Evolutionary conservation across 1,140 invertebrate species (phyloP).

Genomic region (Drosophila watanabei): DNA sequence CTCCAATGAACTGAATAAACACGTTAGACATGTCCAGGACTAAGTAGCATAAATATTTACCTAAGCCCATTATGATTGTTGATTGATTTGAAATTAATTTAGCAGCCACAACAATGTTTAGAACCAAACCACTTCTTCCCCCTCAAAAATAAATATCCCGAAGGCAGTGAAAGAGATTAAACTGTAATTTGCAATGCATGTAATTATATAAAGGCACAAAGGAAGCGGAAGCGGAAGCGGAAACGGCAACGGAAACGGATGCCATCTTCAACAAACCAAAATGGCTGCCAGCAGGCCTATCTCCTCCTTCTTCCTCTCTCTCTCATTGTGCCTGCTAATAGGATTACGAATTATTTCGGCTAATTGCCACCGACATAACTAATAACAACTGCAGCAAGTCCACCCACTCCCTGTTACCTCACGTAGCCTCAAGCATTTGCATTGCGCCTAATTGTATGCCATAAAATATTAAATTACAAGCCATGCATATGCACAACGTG

Average conservation of each 20-base stretch:
- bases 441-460: conserved; percentile 76
- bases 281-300: conserved; percentile 20
- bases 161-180: conserved; percentile 20
- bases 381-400: conserved; percentile 65
- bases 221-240: conserved; percentile 7
- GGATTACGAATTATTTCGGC: conserved; percentile 77
- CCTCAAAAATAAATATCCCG: conserved; percentile 44
- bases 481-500: conserved; percentile 64
- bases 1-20: conserved; percentile 14
- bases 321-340: conserved; percentile 51
- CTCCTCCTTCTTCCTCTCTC: too few relatives aligned
- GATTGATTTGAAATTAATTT: conserved; percentile 67
- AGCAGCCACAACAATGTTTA: conserved; percentile 39
- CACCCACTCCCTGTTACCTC: conserved; percentile 3
- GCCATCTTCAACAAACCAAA: conserved; percentile 4
- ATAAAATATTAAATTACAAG: conserved; percentile 80
- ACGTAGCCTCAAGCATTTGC: conserved; percentile 45
- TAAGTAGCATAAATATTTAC: conserved; percentile 65
- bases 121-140: neutral
- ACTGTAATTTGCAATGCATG: conserved; percentile 58
- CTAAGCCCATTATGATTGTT: conserved; percentile 54
- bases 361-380: conserved; percentile 81
- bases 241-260: conserved; percentile 9
- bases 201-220: conserved; percentile 54
- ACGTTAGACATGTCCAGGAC: conserved; percentile 30